phyloP scores from a whole-genome alignment of 2,797 vertebrate species.

The Vultur gryphus region DNA sequence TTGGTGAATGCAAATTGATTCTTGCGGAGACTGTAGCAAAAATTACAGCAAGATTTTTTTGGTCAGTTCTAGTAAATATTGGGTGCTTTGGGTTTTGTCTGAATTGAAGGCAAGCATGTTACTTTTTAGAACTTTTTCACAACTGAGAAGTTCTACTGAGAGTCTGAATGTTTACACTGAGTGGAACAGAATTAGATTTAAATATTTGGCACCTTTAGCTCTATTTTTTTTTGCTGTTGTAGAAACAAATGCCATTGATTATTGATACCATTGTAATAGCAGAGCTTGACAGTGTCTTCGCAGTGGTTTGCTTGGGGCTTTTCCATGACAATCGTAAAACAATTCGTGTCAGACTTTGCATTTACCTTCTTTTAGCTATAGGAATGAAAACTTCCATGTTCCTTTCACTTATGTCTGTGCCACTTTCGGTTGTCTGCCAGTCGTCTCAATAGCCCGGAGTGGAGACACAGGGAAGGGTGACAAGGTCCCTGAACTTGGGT shows the following conservation, averaged over 20 bases:
- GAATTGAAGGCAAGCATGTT: background rate
- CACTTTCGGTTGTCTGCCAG: rapidly evolving
- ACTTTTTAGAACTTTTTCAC: background rate
- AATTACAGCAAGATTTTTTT: background rate
- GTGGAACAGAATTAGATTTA: background rate
- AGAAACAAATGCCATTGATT: background rate
- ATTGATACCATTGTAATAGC: background rate
- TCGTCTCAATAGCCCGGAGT: background rate
- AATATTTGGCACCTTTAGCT: background rate
- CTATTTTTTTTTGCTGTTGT: background rate
- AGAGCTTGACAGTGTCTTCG: background rate
- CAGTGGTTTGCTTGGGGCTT: background rate
- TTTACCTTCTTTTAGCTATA: background rate
- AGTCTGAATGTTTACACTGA: background rate
- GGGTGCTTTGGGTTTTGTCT: background rate
- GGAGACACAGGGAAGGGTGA: background rate
- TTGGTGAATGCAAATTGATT: background rate
- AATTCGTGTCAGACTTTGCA: background rate
- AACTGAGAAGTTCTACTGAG: background rate
- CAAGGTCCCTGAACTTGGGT: background rate
- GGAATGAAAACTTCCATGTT: background rate
- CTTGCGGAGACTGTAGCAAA: background rate
- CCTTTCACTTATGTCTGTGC: background rate
- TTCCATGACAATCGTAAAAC: background rate
- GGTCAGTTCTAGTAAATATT: background rate